Evolutionary conservation across 2,797 vertebrate genomes (phyloP), one percentile per base, ranked within the genome.

Genomic region (Tympanoctomys barrerae): DNA sequence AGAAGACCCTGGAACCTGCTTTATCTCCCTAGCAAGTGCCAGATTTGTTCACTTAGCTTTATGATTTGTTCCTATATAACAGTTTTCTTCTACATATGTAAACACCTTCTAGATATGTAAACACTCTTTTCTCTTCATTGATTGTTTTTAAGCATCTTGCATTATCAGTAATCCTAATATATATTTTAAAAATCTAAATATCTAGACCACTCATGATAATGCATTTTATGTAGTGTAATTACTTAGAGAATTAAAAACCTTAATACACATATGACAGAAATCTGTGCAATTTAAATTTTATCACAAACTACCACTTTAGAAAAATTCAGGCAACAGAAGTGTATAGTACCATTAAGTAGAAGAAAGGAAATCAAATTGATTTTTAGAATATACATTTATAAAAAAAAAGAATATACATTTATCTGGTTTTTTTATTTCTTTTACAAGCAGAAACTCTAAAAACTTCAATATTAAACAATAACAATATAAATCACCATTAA

Each of bases 381-480:
- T 94, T 96, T 83, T 77, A 7, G 92, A 91, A 94, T 89, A 85
- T 77, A 54, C 57, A 64, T 89, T 83, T 64, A 90, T 70, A n/a
- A n/a, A n/a, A n/a, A n/a, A n/a, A n/a, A n/a, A 7, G 92, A 91
- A 94, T 89, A 85, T 77, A 54, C 57, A 64, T 89, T 83, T 64
- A 90, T 70, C 14, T 46, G 14, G 54, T 57, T 81, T 94, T 94
- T 94, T 24, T 42, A 95, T 81, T 96, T 85, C 42, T 93, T 77
- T 93, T 91, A 70, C 73, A 87, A 87, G 64, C 87, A 57, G 83
- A 61, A 49, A 83, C 85, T 87, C 78, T 28, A 33, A 83, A 89
- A 78, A 24, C 82, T 92, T 92, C 46, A 94, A 81, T 93, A 64
- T 82, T 16, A 64, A 94, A 85, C 6, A 95, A 89, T 57, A 96